These are phyloP conservation scores for Acipenser ruthenus DNA, from an alignment of 2,797 vertebrate species.

Conservation along the genomic window DNA sequence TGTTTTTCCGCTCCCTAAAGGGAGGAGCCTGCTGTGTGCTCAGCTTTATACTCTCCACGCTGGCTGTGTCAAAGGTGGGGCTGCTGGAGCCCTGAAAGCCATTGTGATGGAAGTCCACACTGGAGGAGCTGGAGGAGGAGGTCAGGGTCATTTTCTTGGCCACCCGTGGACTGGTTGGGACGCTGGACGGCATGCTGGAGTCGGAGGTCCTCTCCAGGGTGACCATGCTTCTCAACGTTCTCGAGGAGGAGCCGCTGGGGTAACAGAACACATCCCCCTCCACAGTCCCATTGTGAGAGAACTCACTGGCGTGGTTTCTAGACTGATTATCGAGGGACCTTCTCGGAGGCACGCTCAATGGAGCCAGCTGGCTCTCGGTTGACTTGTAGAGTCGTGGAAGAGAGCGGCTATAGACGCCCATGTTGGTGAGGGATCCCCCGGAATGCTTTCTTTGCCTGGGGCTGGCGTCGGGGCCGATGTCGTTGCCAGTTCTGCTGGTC, in stretches of 20 bases:
- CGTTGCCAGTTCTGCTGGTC: conserved; percentile 34
- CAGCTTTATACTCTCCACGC: conserved; percentile 63
- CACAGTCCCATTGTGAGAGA: conserved; percentile 55
- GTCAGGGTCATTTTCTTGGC: conserved; percentile 89
- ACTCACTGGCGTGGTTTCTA: conserved; percentile 49
- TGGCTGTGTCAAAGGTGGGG: conserved; percentile 64
- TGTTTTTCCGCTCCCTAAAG: conserved; percentile 76
- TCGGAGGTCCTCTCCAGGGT: conserved; percentile 65
- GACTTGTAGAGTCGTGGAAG: conserved; percentile 80
- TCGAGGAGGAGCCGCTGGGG: conserved; percentile 72
- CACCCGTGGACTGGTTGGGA: conserved; percentile 77
- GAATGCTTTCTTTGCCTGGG: conserved; percentile 74
- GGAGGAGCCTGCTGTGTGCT: conserved; percentile 46
- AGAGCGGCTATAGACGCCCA: conserved; percentile 80
- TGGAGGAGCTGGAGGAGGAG: conserved; percentile 57
- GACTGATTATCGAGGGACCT: conserved; percentile 50
- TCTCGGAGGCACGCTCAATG: conserved; percentile 60
- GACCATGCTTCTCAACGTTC: conserved; percentile 33
- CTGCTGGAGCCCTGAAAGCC: conserved; percentile 49
- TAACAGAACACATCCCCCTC: conserved; percentile 60
- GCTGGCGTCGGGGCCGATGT: conserved; percentile 40
- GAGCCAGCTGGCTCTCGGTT: conserved; percentile 54
- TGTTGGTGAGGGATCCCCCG: conserved; percentile 69
- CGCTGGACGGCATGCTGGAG: conserved; percentile 66
- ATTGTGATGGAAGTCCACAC: conserved; percentile 56